A percentile compares a stretch with the other conserved stretches of the same genome.
Conservation (phyloP, 2,113 vertebrate genomes). For the Butastur rufipennis region DNA sequence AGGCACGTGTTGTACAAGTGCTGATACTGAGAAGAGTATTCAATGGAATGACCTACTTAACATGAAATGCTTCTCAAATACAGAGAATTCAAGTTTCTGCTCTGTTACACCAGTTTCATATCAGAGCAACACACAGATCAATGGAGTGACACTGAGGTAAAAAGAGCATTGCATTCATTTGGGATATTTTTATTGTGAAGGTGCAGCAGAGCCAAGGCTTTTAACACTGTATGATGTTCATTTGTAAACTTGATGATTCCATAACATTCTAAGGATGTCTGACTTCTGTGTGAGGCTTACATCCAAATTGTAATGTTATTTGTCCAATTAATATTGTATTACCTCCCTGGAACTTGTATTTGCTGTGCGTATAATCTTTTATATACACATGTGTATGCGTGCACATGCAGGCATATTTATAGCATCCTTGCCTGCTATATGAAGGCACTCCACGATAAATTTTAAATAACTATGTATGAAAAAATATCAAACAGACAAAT, state of each 20-base stretch:
- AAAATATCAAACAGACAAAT: background rate
- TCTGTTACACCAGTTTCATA: background rate
- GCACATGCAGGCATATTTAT: background rate
- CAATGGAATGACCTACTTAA: conserved; percentile 36
- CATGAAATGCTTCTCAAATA: background rate
- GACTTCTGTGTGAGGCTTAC: background rate
- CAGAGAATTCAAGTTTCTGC: background rate
- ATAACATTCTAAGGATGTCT: background rate
- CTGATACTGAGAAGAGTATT: background rate
- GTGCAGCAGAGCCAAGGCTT: background rate
- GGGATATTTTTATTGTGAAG: background rate
- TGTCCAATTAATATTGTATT: background rate
- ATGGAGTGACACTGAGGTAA: background rate
- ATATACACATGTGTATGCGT: fast-evolving
- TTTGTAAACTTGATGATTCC: background rate
- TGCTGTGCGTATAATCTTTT: background rate
- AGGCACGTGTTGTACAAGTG: background rate
- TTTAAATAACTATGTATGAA: background rate
- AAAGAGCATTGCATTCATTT: background rate
- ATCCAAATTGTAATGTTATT: background rate
- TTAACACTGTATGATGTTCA: background rate
- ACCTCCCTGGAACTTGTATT: background rate
- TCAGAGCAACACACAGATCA: background rate
- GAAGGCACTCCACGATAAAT: background rate
- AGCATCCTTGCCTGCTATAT: background rate